These are phyloP conservation scores for Gopherus flavomarginatus DNA, from an alignment of 2,113 vertebrate genomes.

Conservation along the genomic window DNA sequence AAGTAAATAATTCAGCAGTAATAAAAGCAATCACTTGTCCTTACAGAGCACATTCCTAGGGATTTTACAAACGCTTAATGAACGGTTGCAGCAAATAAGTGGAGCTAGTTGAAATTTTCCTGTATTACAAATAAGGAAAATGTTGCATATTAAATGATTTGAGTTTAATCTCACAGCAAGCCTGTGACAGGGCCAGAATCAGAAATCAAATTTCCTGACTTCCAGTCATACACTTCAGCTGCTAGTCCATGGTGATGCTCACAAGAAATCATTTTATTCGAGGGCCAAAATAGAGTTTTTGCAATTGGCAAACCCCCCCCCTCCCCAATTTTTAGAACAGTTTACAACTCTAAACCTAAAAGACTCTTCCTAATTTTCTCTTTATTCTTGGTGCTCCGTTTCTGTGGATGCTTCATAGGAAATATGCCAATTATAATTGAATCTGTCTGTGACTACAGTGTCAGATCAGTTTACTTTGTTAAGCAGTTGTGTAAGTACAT, in stretches of 20 bases:
- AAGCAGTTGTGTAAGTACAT: neutral
- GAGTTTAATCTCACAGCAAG: neutral
- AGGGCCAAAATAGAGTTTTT: neutral
- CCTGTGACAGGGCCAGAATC: neutral
- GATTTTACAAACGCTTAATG: neutral
- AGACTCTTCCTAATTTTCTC: neutral
- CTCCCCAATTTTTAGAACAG: neutral
- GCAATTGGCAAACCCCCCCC: neutral
- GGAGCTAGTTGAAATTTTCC: constrained; percentile 34
- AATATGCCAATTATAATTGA: neutral
- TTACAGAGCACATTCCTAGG: neutral
- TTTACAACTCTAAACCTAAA: neutral
- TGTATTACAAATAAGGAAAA: constrained; percentile 10
- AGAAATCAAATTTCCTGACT: neutral
- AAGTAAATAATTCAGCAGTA: fast-evolving
- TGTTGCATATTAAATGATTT: neutral
- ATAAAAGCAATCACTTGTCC: neutral
- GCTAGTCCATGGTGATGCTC: neutral
- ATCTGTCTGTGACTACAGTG: neutral
- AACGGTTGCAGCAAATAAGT: neutral
- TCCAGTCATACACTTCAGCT: neutral
- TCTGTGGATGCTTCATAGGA: neutral
- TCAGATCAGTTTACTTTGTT: neutral
- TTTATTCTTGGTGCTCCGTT: neutral
- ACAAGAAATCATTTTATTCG: neutral